Conservation (phyloP, 2,888 invertebrate species). For the Leptura quadrifasciata region DNA sequence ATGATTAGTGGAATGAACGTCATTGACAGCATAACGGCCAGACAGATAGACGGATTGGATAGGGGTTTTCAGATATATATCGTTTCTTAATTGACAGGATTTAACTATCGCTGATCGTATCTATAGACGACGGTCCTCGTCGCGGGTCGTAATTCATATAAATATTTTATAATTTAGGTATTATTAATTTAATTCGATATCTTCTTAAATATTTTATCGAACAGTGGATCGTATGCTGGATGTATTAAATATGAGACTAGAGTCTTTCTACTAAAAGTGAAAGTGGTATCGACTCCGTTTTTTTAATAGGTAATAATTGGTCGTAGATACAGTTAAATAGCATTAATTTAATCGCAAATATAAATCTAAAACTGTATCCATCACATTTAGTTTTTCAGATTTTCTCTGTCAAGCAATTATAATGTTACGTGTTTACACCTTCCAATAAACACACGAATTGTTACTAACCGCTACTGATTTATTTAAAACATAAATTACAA, state of each 20-base stretch:
- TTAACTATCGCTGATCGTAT: slow-evolving; percentile 63
- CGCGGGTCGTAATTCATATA: slow-evolving; percentile 64
- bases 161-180: slow-evolving; percentile 64
- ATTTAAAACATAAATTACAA: too few species aligned
- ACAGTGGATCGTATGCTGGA: not conserved
- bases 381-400: too few species aligned
- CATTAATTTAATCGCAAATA: too few species aligned
- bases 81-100: slow-evolving; percentile 62
- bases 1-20: slow-evolving; percentile 51
- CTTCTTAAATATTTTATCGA: slow-evolving; percentile 20
- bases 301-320: too few species aligned
- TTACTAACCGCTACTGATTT: too few species aligned
- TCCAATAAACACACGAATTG: too few species aligned
- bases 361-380: too few species aligned
- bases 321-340: too few species aligned
- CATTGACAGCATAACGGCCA: slow-evolving; percentile 45
- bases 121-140: slow-evolving; percentile 58
- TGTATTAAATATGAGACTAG: not conserved
- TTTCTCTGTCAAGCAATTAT: too few species aligned
- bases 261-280: not conserved
- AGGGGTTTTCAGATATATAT: slow-evolving; percentile 46
- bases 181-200: slow-evolving; percentile 58
- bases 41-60: slow-evolving; percentile 43
- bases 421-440: too few species aligned
- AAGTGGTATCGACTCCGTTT: too few species aligned